Percentiles rank a stretch among this genome's conserved stretches.
Conservation (phyloP, 1,140 invertebrate species). For the Anagrus nilaparvatae region DNA sequence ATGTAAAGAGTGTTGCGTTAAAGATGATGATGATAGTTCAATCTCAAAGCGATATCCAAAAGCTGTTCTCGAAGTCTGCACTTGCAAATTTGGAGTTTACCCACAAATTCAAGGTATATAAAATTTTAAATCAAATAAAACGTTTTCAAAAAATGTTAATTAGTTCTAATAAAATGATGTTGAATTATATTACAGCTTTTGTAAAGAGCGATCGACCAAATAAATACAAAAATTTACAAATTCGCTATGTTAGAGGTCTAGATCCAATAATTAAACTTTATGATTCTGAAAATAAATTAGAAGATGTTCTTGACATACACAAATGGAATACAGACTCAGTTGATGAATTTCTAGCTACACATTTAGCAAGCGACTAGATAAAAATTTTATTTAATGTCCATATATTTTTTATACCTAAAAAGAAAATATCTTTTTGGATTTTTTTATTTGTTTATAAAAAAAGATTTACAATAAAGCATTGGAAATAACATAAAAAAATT, state of each 20-base stretch:
- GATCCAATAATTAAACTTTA: conserved; percentile 88
- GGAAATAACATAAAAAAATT: no score
- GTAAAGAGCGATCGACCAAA: conserved; percentile 77
- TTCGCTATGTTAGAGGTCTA: conserved; percentile 81
- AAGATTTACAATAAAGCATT: no score
- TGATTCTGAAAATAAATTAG: conserved; percentile 69
- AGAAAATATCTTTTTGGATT: no score
- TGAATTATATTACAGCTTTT: conserved; percentile 55
- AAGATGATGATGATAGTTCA: conserved; percentile 51
- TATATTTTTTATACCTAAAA: conserved; percentile 2
- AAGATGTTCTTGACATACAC: conserved; percentile 84
- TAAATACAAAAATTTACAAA: conserved; percentile 80
- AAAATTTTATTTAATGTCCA: conserved; percentile 8
- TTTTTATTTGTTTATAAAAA: no score
- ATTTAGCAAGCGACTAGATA: conserved; percentile 50
- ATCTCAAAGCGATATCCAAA: conserved; percentile 66
- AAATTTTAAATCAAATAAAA: neutral
- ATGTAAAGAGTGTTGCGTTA: conserved; percentile 64
- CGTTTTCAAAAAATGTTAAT: neutral
- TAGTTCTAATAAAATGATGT: neutral
- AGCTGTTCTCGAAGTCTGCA: conserved; percentile 84
- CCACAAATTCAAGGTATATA: conserved; percentile 79
- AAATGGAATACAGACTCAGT: conserved; percentile 96
- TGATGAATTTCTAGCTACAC: conserved; percentile 84
- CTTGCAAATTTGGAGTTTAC: conserved; percentile 90